phyloP scores from a whole-genome alignment of 2,113 vertebrate species.

The Ranitomeya imitator region DNA sequence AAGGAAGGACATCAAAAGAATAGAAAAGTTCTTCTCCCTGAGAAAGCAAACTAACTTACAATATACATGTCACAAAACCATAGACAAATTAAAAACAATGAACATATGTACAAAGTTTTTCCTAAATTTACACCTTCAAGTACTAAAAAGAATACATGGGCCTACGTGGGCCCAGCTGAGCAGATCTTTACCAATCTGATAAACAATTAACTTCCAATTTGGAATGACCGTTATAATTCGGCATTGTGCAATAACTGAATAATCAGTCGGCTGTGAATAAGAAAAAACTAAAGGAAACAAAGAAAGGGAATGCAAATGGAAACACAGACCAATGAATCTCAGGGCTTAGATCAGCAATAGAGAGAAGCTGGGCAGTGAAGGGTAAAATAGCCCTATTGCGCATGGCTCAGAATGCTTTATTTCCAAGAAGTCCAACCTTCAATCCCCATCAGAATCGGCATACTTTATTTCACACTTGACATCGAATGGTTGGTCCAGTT shows the following conservation, averaged over 20 bases:
- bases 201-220: conserved; percentile 96
- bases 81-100: conserved; percentile 65
- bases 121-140: conserved; percentile 67
- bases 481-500: conserved; percentile 84
- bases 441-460: conserved; percentile 84
- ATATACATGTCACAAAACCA: conserved; percentile 63
- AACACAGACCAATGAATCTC: not conserved
- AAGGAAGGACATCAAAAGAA: conserved; percentile 61
- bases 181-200: conserved; percentile 97
- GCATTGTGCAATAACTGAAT: conserved; percentile 68
- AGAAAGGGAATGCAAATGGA: conserved; percentile 1
- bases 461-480: conserved; percentile 90
- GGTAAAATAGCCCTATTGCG: conserved; percentile 31
- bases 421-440: not conserved
- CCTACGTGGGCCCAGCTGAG: conserved; percentile 85
- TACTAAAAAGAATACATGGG: conserved; percentile 69
- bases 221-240: conserved; percentile 83
- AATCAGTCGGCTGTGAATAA: conserved; percentile 18
- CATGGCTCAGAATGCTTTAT: conserved; percentile 23
- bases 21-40: conserved; percentile 71
- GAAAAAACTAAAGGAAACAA: not conserved
- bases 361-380: conserved; percentile 58
- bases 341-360: conserved; percentile 37
- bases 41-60: conserved; percentile 71
- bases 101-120: conserved; percentile 53